Conservation (phyloP, 2,888 invertebrate species). For the Troilus luridus region DNA sequence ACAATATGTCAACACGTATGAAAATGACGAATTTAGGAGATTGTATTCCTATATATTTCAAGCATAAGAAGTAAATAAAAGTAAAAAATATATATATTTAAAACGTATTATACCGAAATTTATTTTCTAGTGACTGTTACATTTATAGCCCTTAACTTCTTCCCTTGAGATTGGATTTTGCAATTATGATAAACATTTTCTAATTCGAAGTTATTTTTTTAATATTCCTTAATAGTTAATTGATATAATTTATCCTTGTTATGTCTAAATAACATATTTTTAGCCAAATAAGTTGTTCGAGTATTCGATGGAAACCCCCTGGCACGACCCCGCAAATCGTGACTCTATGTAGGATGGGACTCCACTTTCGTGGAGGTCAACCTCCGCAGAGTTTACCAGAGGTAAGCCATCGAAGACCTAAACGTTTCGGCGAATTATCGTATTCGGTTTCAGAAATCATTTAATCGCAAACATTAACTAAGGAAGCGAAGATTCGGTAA, state of each 20-base stretch:
- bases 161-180: not conserved
- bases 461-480: not conserved
- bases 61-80: too few relatives aligned
- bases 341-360: conserved; percentile 12
- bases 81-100: too few relatives aligned
- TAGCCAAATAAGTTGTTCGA: not conserved
- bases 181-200: not conserved
- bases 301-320: not conserved
- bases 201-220: not conserved
- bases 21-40: too few relatives aligned
- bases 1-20: too few relatives aligned
- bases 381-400: not conserved
- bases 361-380: conserved; percentile 14
- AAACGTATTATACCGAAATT: too few relatives aligned
- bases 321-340: conserved; percentile 32
- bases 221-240: not conserved
- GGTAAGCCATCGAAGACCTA: not conserved
- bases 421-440: not conserved
- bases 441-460: not conserved
- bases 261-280: not conserved
- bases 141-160: too few relatives aligned
- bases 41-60: too few relatives aligned
- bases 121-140: too few relatives aligned
- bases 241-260: not conserved
- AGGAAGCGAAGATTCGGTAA: not conserved